Evolutionary conservation across 2,797 vertebrate genomes (phyloP), one percentile per base, ranked within the genome.

Genomic region (Galaxias olidus): DNA sequence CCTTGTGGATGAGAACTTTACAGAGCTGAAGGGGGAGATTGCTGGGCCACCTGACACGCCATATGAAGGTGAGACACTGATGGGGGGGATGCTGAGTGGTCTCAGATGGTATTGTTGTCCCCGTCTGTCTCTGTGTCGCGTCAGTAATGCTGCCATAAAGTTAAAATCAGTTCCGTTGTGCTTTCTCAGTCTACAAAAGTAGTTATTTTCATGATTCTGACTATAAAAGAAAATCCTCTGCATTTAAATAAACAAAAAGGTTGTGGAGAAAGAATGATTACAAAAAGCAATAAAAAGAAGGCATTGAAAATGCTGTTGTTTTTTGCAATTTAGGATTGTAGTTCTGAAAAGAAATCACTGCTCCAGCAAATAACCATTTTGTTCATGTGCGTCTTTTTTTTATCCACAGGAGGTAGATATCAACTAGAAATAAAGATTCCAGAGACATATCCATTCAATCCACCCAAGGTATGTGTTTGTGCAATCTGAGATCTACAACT

Each of bases 381-480:
- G 30, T 9, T 15, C 40, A 7, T 45, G 41, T 69, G 0, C 52
- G 4, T 40, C 20, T 4, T 57, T 4, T 69, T 8, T 68, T 20
- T 4, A 1, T 73, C 74, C 75, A 19, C 86, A 99, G 97, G 96
- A 75, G 97, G 97, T 88, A 93, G 96, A 90, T 99, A 95, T 88
- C 96, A 99, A 76, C 92, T 99, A 96, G 97, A 99, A 92, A 99
- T 99, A 76, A 99, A 99, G 95, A 98, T 99, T 90, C 96, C 97
- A 91, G 96, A 99, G 93, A 99, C 97, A 13, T 99, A 99, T 93
- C 97, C 96, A 5, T 99, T 99, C 92, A 99, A 99, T 91, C 97
- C 97, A 66, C 97, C 97, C 73, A 99, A 99, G 96, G 97, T 98
- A 94, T 62, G 83, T 10, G 50, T 62, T 62, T 10, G 41, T 0